Percentiles rank a stretch among this genome's conserved stretches.
These are phyloP conservation scores for Unio pictorum DNA, from an alignment of 2,888 invertebrate genomes.

Conservation along the genomic window DNA sequence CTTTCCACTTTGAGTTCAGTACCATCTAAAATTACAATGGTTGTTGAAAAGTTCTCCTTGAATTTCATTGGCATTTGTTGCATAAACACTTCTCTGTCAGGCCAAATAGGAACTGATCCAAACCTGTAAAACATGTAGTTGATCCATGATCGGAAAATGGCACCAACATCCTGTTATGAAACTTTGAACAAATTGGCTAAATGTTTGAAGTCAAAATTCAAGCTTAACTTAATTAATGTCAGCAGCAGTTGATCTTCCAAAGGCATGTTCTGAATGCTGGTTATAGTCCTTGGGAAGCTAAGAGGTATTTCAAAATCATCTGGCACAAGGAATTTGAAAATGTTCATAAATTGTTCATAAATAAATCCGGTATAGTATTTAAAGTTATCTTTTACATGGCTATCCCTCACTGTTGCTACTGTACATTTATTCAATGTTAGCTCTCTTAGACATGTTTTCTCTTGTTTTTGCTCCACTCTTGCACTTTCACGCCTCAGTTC, in stretches of 20 bases:
- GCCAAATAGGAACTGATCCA: conserved; percentile 26
- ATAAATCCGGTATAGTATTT: conserved; percentile 16
- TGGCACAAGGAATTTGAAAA: conserved; percentile 24
- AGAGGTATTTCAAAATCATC: background rate
- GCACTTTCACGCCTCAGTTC: background rate
- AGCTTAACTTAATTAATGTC: too few species aligned
- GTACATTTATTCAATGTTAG: background rate
- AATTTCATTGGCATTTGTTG: conserved; percentile 24
- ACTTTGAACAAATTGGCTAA: background rate
- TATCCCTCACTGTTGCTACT: conserved; percentile 3
- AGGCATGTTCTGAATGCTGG: too few species aligned
- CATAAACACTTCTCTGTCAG: conserved; percentile 16
- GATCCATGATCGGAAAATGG: conserved; percentile 22
- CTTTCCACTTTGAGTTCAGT: too few species aligned
- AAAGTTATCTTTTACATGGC: conserved; percentile 6
- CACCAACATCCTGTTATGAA: conserved; percentile 16
- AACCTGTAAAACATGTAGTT: conserved; percentile 27
- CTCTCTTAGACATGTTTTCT: background rate
- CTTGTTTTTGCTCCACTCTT: background rate
- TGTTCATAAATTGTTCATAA: conserved; percentile 11
- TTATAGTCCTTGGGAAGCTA: too few species aligned
- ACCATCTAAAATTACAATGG: background rate
- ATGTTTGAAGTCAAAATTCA: too few species aligned
- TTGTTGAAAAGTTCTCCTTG: too few species aligned
- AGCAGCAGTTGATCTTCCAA: too few species aligned